These are phyloP conservation scores for Drosophila barbarae DNA, from an alignment of 2,888 invertebrate genomes.

Conservation along the genomic window DNA sequence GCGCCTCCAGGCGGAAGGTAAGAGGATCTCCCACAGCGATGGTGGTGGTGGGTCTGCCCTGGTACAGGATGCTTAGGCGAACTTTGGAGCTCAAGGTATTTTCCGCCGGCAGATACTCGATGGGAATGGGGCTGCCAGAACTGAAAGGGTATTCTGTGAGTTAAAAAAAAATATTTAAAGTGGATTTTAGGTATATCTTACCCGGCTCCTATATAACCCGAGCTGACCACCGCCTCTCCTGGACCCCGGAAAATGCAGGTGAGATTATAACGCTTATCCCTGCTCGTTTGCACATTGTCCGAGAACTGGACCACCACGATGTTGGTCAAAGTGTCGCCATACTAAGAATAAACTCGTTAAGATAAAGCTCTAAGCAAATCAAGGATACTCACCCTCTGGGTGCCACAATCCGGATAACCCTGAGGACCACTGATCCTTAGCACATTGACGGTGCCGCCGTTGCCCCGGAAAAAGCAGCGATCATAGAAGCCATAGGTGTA, in stretches of 20 bases:
- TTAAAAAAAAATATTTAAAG: neutral
- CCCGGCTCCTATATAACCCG: conserved; percentile 95
- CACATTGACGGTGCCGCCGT: conserved; percentile 91
- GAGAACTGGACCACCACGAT: conserved; percentile 96
- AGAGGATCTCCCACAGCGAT: conserved; percentile 95
- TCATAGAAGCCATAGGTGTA: conserved; percentile 96
- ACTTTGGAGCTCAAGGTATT: conserved; percentile 94
- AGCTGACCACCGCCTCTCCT: conserved; percentile 95
- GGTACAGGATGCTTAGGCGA: conserved; percentile 89
- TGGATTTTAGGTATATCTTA: conserved; percentile 79
- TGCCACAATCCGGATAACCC: conserved; percentile 96
- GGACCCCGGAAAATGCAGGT: conserved; percentile 96
- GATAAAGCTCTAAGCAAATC: fast-evolving
- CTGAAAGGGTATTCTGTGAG: conserved; percentile 80
- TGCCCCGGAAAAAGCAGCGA: conserved; percentile 93
- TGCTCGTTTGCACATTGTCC: conserved; percentile 93
- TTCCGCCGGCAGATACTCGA: conserved; percentile 94
- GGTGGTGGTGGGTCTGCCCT: conserved; percentile 94
- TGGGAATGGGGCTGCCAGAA: conserved; percentile 94
- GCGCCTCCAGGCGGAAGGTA: conserved; percentile 92
- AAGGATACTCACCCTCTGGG: conserved; percentile 84
- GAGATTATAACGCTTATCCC: conserved; percentile 94
- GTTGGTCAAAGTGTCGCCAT: conserved; percentile 95
- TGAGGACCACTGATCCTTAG: conserved; percentile 92
- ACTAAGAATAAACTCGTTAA: conserved; percentile 80